Base-by-base conservation (phyloP, 2,797 vertebrate genomes). In the Sebastes reedi region DNA sequence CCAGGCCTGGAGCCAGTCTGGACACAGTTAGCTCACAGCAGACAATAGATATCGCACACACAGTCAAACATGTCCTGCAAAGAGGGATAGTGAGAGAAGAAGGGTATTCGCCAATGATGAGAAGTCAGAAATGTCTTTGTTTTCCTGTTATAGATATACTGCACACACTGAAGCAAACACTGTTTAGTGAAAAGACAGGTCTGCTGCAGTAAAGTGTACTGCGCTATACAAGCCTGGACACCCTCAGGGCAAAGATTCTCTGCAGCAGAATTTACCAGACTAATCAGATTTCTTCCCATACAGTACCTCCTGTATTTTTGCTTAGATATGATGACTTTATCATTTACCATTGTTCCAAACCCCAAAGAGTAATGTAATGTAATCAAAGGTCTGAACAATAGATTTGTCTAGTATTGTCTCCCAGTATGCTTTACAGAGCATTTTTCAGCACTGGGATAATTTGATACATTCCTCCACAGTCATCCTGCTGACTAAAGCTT, bases 211-310 rank as follows among this genome's bases (percentile, higher is more conserved):
- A 69, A 89, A 82, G 62, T 78, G 67, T 66, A 72, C 65, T 86
- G 78, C 46, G 30, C 80, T 79, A 20, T 75, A 67, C 58, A 29
- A 67, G 74, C 75, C 72, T 10, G 55, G 73, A 73, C 64, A 39
- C 76, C 83, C 87, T 74, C 62, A 84, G 85, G 84, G 68, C 79
- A 56, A 22, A 75, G 79, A 82, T 75, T 67, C 86, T 88, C 89
- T 85, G 91, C 91, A 87, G 91, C 81, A 90, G 54, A 86, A 86
- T 87, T 54, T 39, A 83, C 73, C 64, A 67, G 81, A 75, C 84
- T 82, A 88, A 91, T 90, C 84, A 87, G 29, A 85, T 84, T 83
- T 73, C 22, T 69, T 14, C 77, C 65, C n/a, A 16, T 58, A 52
- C 36, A 46, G 70, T 69, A 72, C 50, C 46, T 46, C 56, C 61